phyloP scores from a whole-genome alignment of 2,797 vertebrate genomes.

The Vultur gryphus region DNA sequence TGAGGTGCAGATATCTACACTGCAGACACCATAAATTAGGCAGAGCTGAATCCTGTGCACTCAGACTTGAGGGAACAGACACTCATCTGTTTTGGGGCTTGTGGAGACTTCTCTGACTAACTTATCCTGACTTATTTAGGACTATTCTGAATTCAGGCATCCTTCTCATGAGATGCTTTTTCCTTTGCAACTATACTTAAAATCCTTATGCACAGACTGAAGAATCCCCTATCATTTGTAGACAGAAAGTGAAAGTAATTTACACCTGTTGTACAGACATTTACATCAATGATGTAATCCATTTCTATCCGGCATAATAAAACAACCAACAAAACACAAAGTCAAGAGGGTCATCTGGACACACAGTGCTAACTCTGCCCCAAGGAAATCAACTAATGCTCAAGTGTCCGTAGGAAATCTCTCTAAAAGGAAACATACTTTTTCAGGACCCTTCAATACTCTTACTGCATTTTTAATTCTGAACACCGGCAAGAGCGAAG shows the following conservation, averaged over 20 bases:
- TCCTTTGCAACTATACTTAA: not conserved
- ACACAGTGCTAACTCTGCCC: not conserved
- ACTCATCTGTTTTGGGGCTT: not conserved
- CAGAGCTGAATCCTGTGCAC: not conserved
- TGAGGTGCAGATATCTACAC: not conserved
- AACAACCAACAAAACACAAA: not conserved
- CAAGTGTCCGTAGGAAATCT: not conserved
- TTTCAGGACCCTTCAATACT: not conserved
- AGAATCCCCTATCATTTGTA: not conserved
- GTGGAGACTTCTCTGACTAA: not conserved
- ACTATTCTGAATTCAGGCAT: not conserved
- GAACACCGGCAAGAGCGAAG: not conserved
- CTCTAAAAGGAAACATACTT: not conserved
- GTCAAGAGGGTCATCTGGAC: not conserved
- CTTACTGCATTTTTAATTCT: not conserved
- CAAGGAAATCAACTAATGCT: not conserved
- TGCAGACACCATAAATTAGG: not conserved
- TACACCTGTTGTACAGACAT: not conserved
- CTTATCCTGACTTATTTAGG: not conserved
- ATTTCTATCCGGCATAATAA: not conserved
- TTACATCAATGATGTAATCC: not conserved
- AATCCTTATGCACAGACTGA: not conserved
- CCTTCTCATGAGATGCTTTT: not conserved
- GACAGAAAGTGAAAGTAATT: not conserved
- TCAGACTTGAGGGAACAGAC: not conserved